A percentile compares a stretch with the other conserved stretches of the same genome.
Conservation (phyloP, 2,113 vertebrate genomes). For the Kryptolebias marmoratus region DNA sequence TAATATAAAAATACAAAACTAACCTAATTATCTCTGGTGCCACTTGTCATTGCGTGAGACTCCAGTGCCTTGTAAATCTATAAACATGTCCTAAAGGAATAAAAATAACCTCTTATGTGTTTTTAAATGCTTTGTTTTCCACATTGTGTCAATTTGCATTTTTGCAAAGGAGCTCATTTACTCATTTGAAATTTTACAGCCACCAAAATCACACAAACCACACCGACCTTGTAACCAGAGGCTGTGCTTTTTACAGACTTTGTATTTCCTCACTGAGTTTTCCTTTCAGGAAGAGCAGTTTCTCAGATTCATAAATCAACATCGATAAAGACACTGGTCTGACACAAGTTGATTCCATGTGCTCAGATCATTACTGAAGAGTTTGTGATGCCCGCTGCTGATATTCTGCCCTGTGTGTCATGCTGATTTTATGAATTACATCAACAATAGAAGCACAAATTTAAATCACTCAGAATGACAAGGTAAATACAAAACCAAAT, state of each 20-base stretch:
- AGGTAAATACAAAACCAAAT: not conserved
- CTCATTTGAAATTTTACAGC: constrained; percentile 73
- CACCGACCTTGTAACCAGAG: constrained; percentile 57
- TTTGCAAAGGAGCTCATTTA: constrained; percentile 78
- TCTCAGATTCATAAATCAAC: constrained; percentile 30
- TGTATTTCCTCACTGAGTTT: constrained; percentile 60
- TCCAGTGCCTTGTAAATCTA: constrained; percentile 45
- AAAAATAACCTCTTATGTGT: constrained; percentile 71
- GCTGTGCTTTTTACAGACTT: constrained; percentile 54
- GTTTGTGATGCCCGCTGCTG: not conserved
- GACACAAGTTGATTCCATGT: not conserved
- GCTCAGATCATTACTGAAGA: not conserved
- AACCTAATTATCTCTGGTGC: constrained; percentile 36
- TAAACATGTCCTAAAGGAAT: constrained; percentile 69
- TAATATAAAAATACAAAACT: constrained; percentile 10
- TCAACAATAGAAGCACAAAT: not conserved
- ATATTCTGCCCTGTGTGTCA: not conserved
- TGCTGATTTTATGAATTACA: not conserved
- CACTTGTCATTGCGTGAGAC: constrained; percentile 71
- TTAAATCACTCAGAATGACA: not conserved
- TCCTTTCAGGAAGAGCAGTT: constrained; percentile 39
- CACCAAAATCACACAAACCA: constrained; percentile 70
- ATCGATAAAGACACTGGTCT: constrained; percentile 7
- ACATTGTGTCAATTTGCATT: constrained; percentile 81
- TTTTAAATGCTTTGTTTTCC: constrained; percentile 78